Evolutionary conservation across 35 echinoderm and acorn worm genomes (phyloP).

Genomic region (Strongylocentrotus purpuratus): DNA sequence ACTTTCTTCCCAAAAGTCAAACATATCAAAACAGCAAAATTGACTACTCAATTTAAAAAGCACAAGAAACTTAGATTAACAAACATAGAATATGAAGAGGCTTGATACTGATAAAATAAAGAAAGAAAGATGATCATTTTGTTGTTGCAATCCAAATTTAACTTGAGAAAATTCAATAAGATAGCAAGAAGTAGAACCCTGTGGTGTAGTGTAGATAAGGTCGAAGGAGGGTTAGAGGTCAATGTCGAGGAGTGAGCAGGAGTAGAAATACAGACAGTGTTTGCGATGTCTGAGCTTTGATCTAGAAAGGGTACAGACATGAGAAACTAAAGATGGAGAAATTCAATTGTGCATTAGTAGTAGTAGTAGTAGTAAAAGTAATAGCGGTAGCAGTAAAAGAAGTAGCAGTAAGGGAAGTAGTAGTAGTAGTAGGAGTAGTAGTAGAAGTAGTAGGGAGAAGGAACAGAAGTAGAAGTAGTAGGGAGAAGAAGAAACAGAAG

Average conservation of each 20-base stretch:
- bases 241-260: neutral
- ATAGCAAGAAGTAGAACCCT: neutral
- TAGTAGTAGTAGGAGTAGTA: neutral
- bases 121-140: neutral
- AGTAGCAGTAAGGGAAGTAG: neutral
- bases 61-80: neutral
- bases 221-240: neutral
- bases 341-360: neutral
- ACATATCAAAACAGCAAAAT: too few species aligned
- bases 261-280: neutral
- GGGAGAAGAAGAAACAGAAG: too few species aligned
- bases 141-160: neutral
- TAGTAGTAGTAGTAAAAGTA: neutral
- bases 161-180: slow-evolving; percentile 4
- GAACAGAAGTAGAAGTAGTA: neutral
- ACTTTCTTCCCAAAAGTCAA: too few species aligned
- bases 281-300: neutral
- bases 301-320: neutral
- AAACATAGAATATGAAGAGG: neutral
- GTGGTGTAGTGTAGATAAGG: neutral
- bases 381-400: neutral
- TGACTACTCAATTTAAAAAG: too few species aligned
- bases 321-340: neutral
- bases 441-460: neutral
- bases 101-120: neutral